A percentile compares a stretch with the other conserved stretches of the same genome.
Evolutionary conservation across 2,113 vertebrate species (phyloP).

Genomic region (Phycodurus eques): DNA sequence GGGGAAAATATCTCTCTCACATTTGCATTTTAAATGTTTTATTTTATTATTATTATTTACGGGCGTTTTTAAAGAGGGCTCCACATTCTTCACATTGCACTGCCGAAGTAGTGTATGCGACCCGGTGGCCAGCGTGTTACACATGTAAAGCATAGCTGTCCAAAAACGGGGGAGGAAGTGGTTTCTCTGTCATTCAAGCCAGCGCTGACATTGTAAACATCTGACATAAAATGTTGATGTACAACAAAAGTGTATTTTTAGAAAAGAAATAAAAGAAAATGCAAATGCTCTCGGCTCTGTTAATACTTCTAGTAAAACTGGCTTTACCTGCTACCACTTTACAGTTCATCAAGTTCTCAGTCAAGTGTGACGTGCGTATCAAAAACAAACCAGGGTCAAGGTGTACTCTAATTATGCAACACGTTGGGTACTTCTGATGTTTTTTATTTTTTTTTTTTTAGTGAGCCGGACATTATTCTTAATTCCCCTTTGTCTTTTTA

Average conservation of each 20-base stretch:
- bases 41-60: conserved; percentile 14
- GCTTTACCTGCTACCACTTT: not conserved
- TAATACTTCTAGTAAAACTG: not conserved
- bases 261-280: not conserved
- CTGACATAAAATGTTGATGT: not conserved
- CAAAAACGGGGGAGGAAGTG: conserved; percentile 2
- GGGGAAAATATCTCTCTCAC: conserved; percentile 38
- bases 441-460: not conserved
- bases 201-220: not conserved
- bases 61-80: conserved; percentile 24
- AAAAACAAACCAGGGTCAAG: not conserved
- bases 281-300: not conserved
- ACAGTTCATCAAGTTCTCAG: not conserved
- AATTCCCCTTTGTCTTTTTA: not conserved
- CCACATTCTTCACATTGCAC: conserved; percentile 46
- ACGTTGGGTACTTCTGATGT: not conserved
- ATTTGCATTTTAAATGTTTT: conserved; percentile 20
- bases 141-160: conserved; percentile 9
- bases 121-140: conserved; percentile 9
- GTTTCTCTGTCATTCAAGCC: conserved; percentile 13
- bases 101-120: conserved; percentile 20
- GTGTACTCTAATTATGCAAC: not conserved
- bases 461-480: not conserved
- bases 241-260: not conserved
- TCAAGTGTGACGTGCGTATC: no score